Evolutionary conservation across 2,888 invertebrate genomes (phyloP), one percentile per base, ranked within the genome.

Genomic region (Sinohyriopsis cumingii): DNA sequence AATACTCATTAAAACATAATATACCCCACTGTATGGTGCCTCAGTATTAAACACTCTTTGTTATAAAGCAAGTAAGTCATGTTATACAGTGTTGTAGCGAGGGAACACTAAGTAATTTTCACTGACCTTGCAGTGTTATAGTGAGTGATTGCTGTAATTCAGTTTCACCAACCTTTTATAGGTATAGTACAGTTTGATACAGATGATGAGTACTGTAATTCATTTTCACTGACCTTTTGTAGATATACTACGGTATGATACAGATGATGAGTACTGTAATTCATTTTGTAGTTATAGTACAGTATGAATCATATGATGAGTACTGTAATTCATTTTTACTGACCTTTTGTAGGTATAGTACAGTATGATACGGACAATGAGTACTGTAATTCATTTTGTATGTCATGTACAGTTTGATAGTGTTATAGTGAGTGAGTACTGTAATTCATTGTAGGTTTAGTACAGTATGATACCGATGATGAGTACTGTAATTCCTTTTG

Each of bases 121-220:
- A 6, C 28, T 4, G 28, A 28, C 28, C 28, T 28, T 28, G 7
- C 28, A 6, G 28, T 28, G 28, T 28, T 28, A 28, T 28, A 28
- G 28, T 28, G 28, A 28, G 28, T 5, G 28, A 28, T 0, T 5
- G 5, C 0, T 28, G 28, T 28, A 33, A 33, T 33, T 33, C 1
- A 6, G 6, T 33, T 33, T 33, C 33, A 33, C 33, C 7, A 7
- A 33, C 33, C 33, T 33, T 62, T 55, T 66, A 5, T 62, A 86
- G 93, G 93, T 61, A 94, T 95, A 75, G 94, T 95, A 0, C 94
- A 94, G 86, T 93, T 94, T 0, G 94, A 94, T 83, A 92, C 94
- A 0, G 95, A 95, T 85, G 95, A 95, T n/a, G 28, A 28, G 3
- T 28, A 28, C 28, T 28, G 28, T 28, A 28, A 28, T 28, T 28